Base-by-base conservation (phyloP, 2,113 vertebrate species). In the Hippopotamus amphibius region DNA sequence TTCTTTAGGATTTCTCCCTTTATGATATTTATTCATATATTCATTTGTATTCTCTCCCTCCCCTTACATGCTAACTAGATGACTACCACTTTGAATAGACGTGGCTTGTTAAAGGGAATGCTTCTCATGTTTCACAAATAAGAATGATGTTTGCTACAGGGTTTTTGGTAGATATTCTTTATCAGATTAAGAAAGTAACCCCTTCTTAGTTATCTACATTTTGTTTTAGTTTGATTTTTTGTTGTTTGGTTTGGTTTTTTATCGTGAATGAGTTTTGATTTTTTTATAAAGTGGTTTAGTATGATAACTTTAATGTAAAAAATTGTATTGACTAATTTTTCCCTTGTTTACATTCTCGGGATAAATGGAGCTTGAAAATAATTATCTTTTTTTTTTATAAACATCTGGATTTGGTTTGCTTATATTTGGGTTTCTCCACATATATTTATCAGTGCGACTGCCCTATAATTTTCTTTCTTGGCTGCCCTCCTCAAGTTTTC, bases 201-300 rank as follows among this genome's bases (percentile, higher is more conserved):
- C 41, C 37, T 41, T 79, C 16, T 16, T 90, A 53, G 30, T 55
- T 79, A 16, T 16, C 46, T 24, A 80, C 16, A 7, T 79, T 90
- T 65, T 43, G 41, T 41, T 43, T 84, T 81, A 28, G 55, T 46
- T 48, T 84, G 17, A 22, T 16, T 53, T 50, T 12, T 72, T 79
- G 48, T 63, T 72, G 22, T 43, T 33, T 50, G 7, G 33, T 68
- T 71, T 9, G 10, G 5, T 21, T 57, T 57, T 57, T 57, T 57
- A 37, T 66, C 3, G 19, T 83, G 37, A 59, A 37, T 48, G 37
- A 24, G 63, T 80, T 85, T 80, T 61, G 41, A 43, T 80, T 89
- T 93, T 93, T 93, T 89, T 84, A 93, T 83, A 17, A n/a, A 77
- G 57, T 93, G n/a, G 5, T 48, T 93, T 69, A 68, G 69, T 93